These are phyloP conservation scores for Rhagophthalmus giganteus DNA, from an alignment of 2,888 invertebrate species.

Conservation along the genomic window DNA sequence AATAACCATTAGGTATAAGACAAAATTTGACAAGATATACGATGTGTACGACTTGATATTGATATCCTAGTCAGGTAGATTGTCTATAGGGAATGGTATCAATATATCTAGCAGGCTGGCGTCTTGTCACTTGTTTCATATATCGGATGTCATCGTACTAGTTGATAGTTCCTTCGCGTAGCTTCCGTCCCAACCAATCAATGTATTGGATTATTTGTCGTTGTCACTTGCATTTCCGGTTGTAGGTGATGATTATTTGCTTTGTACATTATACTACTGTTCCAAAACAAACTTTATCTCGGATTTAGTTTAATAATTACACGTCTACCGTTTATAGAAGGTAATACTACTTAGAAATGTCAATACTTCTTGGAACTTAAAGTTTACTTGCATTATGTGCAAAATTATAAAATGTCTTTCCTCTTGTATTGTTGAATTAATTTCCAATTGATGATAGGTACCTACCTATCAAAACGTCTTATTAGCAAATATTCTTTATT, in stretches of 20 bases:
- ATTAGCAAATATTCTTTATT: too few species aligned
- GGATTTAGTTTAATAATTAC: neutral
- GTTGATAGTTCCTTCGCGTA: constrained; percentile 43
- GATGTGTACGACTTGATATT: constrained; percentile 47
- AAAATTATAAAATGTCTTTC: too few species aligned
- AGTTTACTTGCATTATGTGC: too few species aligned
- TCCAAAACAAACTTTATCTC: neutral
- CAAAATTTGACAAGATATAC: constrained; percentile 51
- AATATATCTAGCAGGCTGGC: constrained; percentile 45
- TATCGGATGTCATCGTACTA: constrained; percentile 44
- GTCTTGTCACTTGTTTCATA: constrained; percentile 47
- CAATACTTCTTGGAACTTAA: too few species aligned
- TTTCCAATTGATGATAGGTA: too few species aligned
- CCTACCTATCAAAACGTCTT: too few species aligned
- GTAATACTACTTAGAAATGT: too few species aligned
- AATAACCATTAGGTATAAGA: constrained; percentile 48
- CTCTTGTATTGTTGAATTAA: too few species aligned
- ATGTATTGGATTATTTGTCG: constrained; percentile 33
- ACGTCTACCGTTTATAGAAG: too few species aligned
- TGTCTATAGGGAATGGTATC: constrained; percentile 48
- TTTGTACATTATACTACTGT: constrained; percentile 6
- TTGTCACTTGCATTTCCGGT: constrained; percentile 20
- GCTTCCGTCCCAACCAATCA: constrained; percentile 32
- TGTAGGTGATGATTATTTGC: constrained; percentile 19
- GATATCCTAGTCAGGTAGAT: constrained; percentile 50